Conservation (phyloP, 1,140 invertebrate genomes). For the Lordiphosa clarofinis region DNA sequence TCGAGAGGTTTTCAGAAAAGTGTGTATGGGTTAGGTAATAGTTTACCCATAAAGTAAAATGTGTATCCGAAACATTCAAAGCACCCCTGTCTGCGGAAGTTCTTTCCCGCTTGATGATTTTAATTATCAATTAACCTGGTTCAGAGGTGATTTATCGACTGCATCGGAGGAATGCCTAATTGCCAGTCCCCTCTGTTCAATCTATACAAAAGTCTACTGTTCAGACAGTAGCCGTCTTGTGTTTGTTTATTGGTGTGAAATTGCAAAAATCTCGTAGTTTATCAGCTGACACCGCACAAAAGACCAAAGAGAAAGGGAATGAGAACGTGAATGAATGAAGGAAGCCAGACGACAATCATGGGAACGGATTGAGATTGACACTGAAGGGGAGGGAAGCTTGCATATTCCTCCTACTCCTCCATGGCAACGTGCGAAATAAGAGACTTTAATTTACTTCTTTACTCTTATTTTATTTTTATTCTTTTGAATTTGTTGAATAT, state of each 20-base stretch:
- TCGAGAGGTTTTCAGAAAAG: background rate
- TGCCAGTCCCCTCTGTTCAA: background rate
- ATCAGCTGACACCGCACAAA: conserved; percentile 31
- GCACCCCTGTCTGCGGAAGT: too few relatives aligned
- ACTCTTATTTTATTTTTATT: too few relatives aligned
- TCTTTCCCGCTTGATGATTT: background rate
- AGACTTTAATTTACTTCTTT: too few relatives aligned
- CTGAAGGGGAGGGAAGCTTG: background rate
- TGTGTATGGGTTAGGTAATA: too few relatives aligned
- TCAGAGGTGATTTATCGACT: conserved; percentile 11
- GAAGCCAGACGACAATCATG: conserved; percentile 11
- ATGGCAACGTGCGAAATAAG: too few relatives aligned
- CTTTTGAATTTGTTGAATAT: too few relatives aligned
- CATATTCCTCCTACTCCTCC: too few relatives aligned
- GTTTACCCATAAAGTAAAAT: background rate
- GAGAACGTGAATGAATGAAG: conserved; percentile 5
- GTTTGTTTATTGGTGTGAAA: conserved; percentile 22
- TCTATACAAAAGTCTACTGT: background rate
- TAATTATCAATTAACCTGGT: conserved; percentile 9
- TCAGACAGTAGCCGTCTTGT: conserved; percentile 2
- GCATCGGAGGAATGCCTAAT: conserved; percentile 10
- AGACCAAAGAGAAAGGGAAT: conserved; percentile 5
- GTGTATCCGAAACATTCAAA: background rate
- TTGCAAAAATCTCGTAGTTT: conserved; percentile 35
- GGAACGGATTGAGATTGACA: conserved; percentile 6